Base-by-base conservation (phyloP, 1,140 invertebrate genomes). In the Saxidomus purpurata region DNA sequence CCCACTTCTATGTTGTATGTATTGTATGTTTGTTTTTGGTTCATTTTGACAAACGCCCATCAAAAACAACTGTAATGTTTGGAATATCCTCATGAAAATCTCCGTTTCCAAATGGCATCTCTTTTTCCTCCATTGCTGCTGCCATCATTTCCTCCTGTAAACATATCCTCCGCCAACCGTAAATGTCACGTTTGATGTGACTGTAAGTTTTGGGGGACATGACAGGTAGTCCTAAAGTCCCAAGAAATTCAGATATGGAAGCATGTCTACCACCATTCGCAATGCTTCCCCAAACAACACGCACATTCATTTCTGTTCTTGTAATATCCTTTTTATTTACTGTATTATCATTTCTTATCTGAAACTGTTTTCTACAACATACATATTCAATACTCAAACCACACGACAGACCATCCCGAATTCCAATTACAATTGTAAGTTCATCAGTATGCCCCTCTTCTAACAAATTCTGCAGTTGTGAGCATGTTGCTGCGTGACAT, bases 1-100 rank as follows among this genome's bases (percentile, higher is more conserved):
- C 80, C 87, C 92, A 96, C 85, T 95, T 96, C 61, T 2, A 43
- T 17, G 2, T n/a, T n/a, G n/a, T n/a, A n/a, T n/a, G 81, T 36
- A 84, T 84, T 84, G 28, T 69, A 84, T 40, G 82, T 84, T 40
- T 87, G 85, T n/a, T 83, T 82, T 90, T 76, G 9, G 67, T 67
- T 55, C 86, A 0, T 31, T 87, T 91, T 13, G 55, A 69, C 83
- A 87, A 91, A 13, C 87, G 76, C 15, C 83, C 82, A 89, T 87
- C 87, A 86, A 67, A 77, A 40, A 90, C 52, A 13, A 90, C 84
- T 83, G 77, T 76, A 43, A 88, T 83, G 25, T 34, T 11, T 77
- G 67, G 89, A 28, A 87, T n/a, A 38, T 79, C 77, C 4, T 84
- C n/a, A 74, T 77, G 63, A 47, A 79, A 89, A 43, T 91, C 22